Evolutionary conservation across 2,888 invertebrate species (phyloP).

Genomic region (Poecilus cupreus): DNA sequence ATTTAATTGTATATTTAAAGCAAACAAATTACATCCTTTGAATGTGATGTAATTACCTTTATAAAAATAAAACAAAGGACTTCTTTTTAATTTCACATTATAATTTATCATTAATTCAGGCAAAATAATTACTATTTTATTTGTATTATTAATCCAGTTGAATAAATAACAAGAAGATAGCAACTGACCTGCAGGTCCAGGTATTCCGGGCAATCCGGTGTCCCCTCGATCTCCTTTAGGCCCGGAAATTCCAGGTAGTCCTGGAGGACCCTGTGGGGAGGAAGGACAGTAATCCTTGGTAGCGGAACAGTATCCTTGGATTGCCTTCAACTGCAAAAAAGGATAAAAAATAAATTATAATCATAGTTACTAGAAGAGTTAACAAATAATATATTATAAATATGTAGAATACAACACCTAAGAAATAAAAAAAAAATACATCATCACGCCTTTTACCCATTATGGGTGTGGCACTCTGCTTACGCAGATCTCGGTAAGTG

Average conservation of each 20-base stretch:
- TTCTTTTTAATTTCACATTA: too few relatives aligned
- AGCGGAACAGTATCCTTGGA: slow-evolving; percentile 89
- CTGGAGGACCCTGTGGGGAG: slow-evolving; percentile 79
- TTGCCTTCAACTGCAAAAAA: slow-evolving; percentile 81
- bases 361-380: too few relatives aligned
- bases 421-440: too few relatives aligned
- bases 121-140: too few relatives aligned
- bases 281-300: slow-evolving; percentile 84
- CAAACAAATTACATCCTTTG: neutral
- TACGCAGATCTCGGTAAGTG: too few relatives aligned
- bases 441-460: too few relatives aligned
- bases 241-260: slow-evolving; percentile 81
- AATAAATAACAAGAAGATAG: neutral
- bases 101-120: too few relatives aligned
- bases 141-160: too few relatives aligned
- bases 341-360: too few relatives aligned
- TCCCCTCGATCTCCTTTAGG: slow-evolving; percentile 83
- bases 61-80: neutral
- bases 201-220: slow-evolving; percentile 78
- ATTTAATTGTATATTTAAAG: neutral
- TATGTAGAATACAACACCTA: too few relatives aligned
- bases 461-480: too few relatives aligned
- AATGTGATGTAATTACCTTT: neutral
- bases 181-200: slow-evolving; percentile 75
- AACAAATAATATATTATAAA: too few relatives aligned